These are phyloP conservation scores for Stegostoma tigrinum DNA, from an alignment of 2,113 vertebrate species.

Conservation along the genomic window DNA sequence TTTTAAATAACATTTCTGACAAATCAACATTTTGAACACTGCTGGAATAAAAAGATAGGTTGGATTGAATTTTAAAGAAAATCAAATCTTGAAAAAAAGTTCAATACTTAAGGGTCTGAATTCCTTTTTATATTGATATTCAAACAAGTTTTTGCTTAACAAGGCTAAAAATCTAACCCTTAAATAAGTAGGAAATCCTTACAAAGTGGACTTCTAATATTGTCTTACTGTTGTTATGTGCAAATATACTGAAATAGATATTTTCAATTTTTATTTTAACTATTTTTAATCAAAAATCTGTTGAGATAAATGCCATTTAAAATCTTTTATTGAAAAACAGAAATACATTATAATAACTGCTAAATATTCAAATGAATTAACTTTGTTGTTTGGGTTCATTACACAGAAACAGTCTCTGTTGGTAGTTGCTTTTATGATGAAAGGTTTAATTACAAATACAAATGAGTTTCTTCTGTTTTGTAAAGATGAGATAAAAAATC, in stretches of 20 bases:
- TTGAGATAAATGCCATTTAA: not conserved
- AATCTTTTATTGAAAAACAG: not conserved
- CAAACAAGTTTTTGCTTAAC: not conserved
- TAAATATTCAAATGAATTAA: slow-evolving; percentile 34
- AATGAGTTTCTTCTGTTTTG: slow-evolving; percentile 37
- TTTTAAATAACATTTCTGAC: not conserved
- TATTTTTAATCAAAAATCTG: slow-evolving; percentile 12
- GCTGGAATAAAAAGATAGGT: not conserved
- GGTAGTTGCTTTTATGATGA: slow-evolving; percentile 30
- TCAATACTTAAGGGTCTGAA: not conserved
- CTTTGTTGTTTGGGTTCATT: slow-evolving; percentile 32
- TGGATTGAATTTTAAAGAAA: not conserved
- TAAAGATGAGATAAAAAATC: slow-evolving; percentile 37
- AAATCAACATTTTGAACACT: not conserved
- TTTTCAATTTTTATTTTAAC: not conserved
- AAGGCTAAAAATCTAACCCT: slow-evolving; percentile 7
- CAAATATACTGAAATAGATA: not conserved
- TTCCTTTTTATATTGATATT: not conserved
- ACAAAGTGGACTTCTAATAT: not conserved
- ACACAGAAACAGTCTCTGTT: slow-evolving; percentile 16
- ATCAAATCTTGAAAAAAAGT: not conserved
- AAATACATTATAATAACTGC: not conserved
- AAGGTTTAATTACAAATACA: slow-evolving; percentile 38
- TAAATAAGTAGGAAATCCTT: not conserved
- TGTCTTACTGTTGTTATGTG: not conserved